phyloP scores from a whole-genome alignment of 2,113 vertebrate species.

The Dryoscopus gambensis region DNA sequence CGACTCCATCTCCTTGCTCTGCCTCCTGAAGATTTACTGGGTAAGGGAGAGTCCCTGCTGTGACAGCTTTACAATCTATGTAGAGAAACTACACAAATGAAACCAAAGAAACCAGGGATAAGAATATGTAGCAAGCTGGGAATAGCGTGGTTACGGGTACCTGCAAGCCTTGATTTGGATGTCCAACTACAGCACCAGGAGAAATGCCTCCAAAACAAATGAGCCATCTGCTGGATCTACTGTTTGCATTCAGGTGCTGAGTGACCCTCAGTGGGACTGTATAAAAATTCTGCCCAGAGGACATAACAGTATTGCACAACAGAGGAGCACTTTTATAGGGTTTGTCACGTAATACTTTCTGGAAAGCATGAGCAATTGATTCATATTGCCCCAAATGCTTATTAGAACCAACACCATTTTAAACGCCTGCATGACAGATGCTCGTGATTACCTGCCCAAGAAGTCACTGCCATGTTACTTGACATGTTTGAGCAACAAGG shows the following conservation, averaged over 20 bases:
- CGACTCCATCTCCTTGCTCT: background rate
- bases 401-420: background rate
- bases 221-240: background rate
- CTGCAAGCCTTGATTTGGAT: background rate
- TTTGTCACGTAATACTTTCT: background rate
- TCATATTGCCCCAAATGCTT: background rate
- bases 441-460: accelerated
- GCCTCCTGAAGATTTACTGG: background rate
- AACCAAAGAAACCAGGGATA: background rate
- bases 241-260: background rate
- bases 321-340: background rate
- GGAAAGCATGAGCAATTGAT: background rate
- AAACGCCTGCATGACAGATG: background rate
- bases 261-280: background rate
- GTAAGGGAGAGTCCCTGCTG: background rate
- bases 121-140: background rate
- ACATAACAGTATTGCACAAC: accelerated
- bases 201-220: background rate
- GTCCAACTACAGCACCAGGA: background rate
- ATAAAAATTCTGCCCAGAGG: background rate
- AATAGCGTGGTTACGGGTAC: background rate
- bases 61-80: background rate
- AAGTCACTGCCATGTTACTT: background rate
- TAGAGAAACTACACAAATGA: background rate
- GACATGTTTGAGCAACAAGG: background rate